Conservation (phyloP, 2,113 vertebrate genomes). For the Catagonus wagneri region DNA sequence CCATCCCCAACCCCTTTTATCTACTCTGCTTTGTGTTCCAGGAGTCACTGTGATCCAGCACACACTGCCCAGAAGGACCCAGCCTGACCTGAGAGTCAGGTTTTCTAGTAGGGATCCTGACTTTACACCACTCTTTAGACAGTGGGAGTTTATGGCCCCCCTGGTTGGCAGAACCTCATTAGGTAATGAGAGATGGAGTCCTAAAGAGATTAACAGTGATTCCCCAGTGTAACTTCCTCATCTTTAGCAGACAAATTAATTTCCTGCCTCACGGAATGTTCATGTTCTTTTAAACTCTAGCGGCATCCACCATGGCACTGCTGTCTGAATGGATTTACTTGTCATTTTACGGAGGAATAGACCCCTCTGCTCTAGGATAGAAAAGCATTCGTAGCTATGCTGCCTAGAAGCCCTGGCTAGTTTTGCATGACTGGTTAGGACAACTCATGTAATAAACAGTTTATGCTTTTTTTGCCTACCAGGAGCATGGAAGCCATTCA, state of each 20-base stretch:
- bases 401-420: neutral
- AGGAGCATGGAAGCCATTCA: neutral
- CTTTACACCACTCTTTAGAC: neutral
- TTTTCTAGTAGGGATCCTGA: neutral
- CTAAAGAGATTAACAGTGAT: slow-evolving; percentile 33
- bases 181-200: neutral
- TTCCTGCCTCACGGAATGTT: neutral
- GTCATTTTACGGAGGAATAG: neutral
- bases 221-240: neutral
- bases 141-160: neutral
- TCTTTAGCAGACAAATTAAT: neutral
- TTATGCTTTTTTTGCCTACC: neutral
- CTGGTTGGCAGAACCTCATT: neutral
- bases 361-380: neutral
- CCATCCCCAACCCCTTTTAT: neutral
- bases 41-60: neutral
- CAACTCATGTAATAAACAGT: slow-evolving; percentile 6
- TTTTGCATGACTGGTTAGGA: neutral
- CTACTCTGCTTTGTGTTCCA: neutral
- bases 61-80: neutral
- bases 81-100: rapidly evolving
- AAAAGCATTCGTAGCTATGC: neutral
- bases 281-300: slow-evolving; percentile 20
- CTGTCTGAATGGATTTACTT: neutral
- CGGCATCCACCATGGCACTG: neutral